Conservation (phyloP, 2,113 vertebrate genomes). For the Epinephelus fuscoguttatus region DNA sequence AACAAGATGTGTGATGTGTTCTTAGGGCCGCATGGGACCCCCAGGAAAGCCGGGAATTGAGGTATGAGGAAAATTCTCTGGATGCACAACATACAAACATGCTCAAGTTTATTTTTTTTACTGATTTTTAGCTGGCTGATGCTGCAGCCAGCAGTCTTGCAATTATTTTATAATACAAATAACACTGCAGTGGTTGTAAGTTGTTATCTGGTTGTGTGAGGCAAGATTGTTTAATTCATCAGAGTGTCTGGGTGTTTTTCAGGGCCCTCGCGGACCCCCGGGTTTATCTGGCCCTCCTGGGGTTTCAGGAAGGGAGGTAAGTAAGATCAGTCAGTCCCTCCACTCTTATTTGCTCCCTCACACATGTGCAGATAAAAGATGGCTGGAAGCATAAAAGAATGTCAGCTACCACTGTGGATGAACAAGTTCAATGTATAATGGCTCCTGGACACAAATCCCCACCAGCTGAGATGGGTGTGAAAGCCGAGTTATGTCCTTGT, state of each 20-base stretch:
- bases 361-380: conserved; percentile 49
- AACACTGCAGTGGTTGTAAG: neutral
- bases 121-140: neutral
- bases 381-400: conserved; percentile 44
- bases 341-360: conserved; percentile 17
- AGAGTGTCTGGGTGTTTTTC: conserved; percentile 38
- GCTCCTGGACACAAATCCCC: conserved; percentile 58
- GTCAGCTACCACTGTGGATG: conserved; percentile 53
- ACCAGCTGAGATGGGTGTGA: conserved; percentile 58
- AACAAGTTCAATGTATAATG: conserved; percentile 45
- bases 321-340: conserved; percentile 53
- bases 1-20: conserved; percentile 79
- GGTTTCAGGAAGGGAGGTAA: conserved; percentile 88
- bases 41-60: conserved; percentile 90
- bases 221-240: conserved; percentile 8
- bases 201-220: neutral
- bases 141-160: neutral
- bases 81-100: conserved; percentile 45
- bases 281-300: conserved; percentile 91
- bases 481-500: conserved; percentile 40
- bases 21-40: conserved; percentile 90
- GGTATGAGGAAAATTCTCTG: conserved; percentile 80
- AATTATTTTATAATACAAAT: conserved; percentile 29
- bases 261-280: conserved; percentile 91
- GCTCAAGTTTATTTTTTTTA: conserved; percentile 4